phyloP scores from a whole-genome alignment of 35 echinoderm and acorn worm genomes.

The Ophiothrix spiculata region DNA sequence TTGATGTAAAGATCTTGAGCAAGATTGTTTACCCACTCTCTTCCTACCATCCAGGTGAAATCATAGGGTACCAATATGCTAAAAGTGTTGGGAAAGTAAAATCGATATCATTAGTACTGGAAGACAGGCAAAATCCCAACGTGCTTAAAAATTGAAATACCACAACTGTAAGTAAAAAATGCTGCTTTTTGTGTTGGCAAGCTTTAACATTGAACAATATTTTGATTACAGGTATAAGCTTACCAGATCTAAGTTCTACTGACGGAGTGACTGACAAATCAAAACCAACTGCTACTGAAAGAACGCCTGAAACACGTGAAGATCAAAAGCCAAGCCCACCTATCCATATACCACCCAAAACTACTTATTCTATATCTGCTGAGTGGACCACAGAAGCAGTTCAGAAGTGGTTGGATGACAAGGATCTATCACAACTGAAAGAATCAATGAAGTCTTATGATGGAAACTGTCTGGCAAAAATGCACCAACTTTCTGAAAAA shows the following conservation, averaged over 20 bases:
- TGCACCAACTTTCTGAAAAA: constrained; percentile 59
- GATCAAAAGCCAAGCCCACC: not conserved
- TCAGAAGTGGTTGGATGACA: constrained; percentile 60
- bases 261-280: not conserved
- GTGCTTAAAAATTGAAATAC: no score
- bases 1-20: no score
- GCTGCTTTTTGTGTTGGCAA: no score
- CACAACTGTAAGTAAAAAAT: no score
- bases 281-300: no score
- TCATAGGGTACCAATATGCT: no score
- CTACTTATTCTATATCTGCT: not conserved
- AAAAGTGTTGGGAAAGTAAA: no score
- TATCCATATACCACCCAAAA: not conserved
- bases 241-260: not conserved
- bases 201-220: not conserved
- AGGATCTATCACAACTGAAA: constrained; percentile 22
- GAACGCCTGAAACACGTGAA: not conserved
- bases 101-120: no score
- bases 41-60: no score
- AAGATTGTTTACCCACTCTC: no score
- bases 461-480: constrained; percentile 68
- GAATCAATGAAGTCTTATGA: constrained; percentile 35
- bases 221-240: not conserved
- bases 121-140: no score
- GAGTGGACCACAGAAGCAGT: constrained; percentile 35